Conservation (phyloP, 2,113 vertebrate genomes). For the Lagopus muta region DNA sequence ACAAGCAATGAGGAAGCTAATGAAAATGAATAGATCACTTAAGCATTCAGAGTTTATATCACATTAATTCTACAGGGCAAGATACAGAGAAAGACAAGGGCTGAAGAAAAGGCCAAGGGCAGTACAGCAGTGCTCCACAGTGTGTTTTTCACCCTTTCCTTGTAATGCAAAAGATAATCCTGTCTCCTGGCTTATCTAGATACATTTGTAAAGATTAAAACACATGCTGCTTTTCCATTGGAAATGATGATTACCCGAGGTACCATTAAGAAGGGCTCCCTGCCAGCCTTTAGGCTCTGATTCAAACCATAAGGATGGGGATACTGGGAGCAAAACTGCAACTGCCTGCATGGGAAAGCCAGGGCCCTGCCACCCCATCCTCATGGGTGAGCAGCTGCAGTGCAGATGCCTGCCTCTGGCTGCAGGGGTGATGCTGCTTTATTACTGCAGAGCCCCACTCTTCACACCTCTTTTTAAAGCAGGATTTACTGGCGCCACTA, state of each 20-base stretch:
- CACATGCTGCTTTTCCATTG: not conserved
- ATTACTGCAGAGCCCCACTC: not conserved
- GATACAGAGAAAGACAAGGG: conserved; percentile 50
- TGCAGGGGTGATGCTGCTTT: not conserved
- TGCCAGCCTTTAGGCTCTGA: conserved; percentile 25
- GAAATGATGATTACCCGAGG: conserved; percentile 39
- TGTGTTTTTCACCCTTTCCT: not conserved
- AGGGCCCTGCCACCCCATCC: not conserved
- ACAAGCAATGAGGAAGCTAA: conserved; percentile 67
- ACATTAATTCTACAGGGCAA: conserved; percentile 47
- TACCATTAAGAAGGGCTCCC: not conserved
- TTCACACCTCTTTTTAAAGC: not conserved
- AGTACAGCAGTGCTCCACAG: not conserved
- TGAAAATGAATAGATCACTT: conserved; percentile 66
- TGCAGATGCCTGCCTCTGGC: accelerated
- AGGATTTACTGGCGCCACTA: not conserved
- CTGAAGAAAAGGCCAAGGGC: conserved; percentile 65
- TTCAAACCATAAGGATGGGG: not conserved
- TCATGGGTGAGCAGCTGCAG: too few relatives aligned
- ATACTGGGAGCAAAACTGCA: not conserved
- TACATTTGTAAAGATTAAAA: conserved; percentile 62
- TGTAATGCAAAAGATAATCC: conserved; percentile 53
- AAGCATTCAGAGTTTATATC: conserved; percentile 63
- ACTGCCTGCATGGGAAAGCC: not conserved
- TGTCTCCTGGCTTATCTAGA: conserved; percentile 61